phyloP scores from a whole-genome alignment of 2,797 vertebrate species.

The Lepilemur septentrionalis region DNA sequence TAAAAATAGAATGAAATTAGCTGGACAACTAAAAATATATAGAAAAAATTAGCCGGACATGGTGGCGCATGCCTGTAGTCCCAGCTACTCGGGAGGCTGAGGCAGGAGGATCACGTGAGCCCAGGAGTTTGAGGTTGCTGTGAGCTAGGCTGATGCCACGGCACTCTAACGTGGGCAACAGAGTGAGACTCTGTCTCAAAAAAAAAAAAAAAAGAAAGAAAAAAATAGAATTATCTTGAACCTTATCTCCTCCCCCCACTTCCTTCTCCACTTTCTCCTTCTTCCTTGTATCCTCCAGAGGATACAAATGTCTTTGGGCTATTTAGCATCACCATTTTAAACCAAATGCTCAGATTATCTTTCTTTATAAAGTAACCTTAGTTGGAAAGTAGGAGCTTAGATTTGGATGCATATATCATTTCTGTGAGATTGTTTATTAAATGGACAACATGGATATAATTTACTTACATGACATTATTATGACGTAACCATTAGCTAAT shows the following conservation, averaged over 20 bases:
- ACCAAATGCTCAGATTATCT: background rate
- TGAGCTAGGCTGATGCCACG: too few species aligned
- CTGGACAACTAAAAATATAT: too few species aligned
- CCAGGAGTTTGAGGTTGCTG: too few species aligned
- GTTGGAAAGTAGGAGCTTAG: background rate
- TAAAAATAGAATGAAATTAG: too few species aligned
- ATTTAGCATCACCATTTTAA: background rate
- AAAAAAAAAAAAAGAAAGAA: too few species aligned
- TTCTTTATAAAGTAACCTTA: background rate
- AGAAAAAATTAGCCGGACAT: too few species aligned
- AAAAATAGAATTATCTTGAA: background rate
- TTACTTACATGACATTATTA: background rate
- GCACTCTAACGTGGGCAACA: too few species aligned
- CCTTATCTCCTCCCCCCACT: background rate
- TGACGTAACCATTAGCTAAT: background rate
- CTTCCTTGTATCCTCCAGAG: background rate
- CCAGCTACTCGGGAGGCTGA: too few species aligned
- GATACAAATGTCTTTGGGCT: background rate
- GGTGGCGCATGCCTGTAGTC: too few species aligned
- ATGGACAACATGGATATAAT: background rate
- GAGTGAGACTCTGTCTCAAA: too few species aligned
- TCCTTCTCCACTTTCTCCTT: background rate
- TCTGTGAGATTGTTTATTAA: background rate
- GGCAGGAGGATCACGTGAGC: too few species aligned
- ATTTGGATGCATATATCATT: background rate